Percentiles rank a stretch among this genome's conserved stretches.
Conservation (phyloP, 2,113 vertebrate genomes). For the Etia nguti region DNA sequence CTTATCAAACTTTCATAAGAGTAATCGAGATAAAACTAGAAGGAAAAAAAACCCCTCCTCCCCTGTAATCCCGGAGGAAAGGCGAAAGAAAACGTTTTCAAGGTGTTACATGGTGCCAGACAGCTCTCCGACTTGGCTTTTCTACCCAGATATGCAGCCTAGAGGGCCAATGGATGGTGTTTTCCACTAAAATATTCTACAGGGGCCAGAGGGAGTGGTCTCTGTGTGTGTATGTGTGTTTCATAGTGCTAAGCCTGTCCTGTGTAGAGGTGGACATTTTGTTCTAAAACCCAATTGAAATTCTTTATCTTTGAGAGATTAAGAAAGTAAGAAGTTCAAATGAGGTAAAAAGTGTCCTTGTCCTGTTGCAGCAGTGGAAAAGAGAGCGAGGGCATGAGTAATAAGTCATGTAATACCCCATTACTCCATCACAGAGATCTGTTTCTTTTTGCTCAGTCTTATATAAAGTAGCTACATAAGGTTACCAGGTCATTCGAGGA, state of each 20-base stretch:
- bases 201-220: neutral
- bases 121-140: neutral
- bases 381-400: neutral
- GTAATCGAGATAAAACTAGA: slow-evolving; percentile 71
- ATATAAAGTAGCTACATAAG: slow-evolving; percentile 9
- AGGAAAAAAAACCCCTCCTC: slow-evolving; percentile 21
- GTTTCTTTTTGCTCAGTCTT: neutral
- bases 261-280: neutral
- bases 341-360: neutral
- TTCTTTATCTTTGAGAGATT: neutral
- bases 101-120: slow-evolving; percentile 55
- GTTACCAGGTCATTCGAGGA: neutral
- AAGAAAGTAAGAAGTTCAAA: neutral
- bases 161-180: neutral
- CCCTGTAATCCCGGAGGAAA: neutral
- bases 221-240: neutral
- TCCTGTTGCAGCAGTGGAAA: neutral
- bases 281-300: neutral
- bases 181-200: slow-evolving; percentile 14
- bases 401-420: slow-evolving; percentile 9
- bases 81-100: slow-evolving; percentile 22
- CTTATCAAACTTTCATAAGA: slow-evolving; percentile 67
- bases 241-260: neutral
- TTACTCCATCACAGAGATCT: neutral
- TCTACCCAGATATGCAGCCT: neutral